Evolutionary conservation across 2,888 invertebrate genomes (phyloP).

Genomic region (Isoperla grammatica): DNA sequence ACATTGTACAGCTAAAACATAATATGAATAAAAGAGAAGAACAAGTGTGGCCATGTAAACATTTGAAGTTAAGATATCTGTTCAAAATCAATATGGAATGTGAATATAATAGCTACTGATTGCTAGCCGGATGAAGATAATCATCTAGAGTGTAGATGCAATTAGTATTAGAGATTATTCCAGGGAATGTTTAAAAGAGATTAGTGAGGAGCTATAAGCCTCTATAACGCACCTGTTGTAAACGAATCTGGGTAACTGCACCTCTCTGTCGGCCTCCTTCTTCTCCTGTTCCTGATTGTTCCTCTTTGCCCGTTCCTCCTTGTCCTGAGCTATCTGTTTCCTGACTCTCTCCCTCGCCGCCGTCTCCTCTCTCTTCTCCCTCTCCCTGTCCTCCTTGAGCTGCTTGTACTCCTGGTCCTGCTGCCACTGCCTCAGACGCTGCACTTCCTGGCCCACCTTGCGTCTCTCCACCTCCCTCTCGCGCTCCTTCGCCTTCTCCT

Average conservation of each 20-base stretch:
- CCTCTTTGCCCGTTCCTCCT: conserved; percentile 44
- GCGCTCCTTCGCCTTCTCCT: conserved; percentile 56
- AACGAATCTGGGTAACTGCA: too few relatives aligned
- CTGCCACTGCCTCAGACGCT: conserved; percentile 65
- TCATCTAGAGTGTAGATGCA: too few relatives aligned
- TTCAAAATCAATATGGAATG: too few relatives aligned
- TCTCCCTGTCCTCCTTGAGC: conserved; percentile 64
- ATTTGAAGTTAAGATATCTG: too few relatives aligned
- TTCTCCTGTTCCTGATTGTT: conserved; percentile 39
- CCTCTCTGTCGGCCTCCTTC: conserved; percentile 2
- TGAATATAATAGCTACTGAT: too few relatives aligned
- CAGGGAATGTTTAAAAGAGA: too few relatives aligned
- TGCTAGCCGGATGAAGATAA: too few relatives aligned
- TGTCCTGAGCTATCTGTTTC: conserved; percentile 81
- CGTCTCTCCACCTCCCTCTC: conserved; percentile 65
- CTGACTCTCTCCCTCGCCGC: conserved; percentile 69
- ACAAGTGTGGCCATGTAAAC: too few relatives aligned
- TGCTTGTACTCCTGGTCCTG: conserved; percentile 70
- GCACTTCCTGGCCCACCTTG: conserved; percentile 64
- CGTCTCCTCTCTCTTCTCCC: conserved; percentile 69
- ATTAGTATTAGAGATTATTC: too few relatives aligned
- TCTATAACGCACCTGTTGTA: not conserved
- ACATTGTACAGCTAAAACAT: too few relatives aligned
- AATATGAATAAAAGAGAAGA: too few relatives aligned
- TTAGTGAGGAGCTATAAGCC: too few relatives aligned